Evolutionary conservation across 30 jellyfish, hydroid and myxozoan species (phyloP).

Genomic region (Catostylus mosaicus): DNA sequence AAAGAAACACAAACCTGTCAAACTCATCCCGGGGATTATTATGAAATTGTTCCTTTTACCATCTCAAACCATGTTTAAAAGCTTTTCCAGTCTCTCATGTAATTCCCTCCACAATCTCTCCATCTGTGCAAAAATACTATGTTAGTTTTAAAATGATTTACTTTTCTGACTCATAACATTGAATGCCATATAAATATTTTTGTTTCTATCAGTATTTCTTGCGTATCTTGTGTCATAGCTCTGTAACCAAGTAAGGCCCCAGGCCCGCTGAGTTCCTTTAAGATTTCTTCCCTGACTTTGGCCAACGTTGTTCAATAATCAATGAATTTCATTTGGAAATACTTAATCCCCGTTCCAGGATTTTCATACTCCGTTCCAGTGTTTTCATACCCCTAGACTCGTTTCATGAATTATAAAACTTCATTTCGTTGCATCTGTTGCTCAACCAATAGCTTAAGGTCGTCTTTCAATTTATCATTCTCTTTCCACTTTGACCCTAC

Average conservation of each 20-base stretch:
- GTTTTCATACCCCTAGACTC: slow-evolving; percentile 18
- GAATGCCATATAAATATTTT: neutral
- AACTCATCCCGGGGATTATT: slow-evolving; percentile 1
- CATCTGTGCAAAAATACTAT: slow-evolving; percentile 21
- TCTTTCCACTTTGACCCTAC: too few relatives aligned
- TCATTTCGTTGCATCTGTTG: slow-evolving; percentile 26
- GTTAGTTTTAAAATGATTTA: neutral
- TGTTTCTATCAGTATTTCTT: neutral
- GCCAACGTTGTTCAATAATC: slow-evolving; percentile 20
- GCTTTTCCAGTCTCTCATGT: slow-evolving; percentile 28
- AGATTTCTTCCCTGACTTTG: slow-evolving; percentile 19
- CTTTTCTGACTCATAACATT: neutral
- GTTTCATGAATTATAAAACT: slow-evolving; percentile 9
- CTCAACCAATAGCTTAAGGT: slow-evolving; percentile 9
- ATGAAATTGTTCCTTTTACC: slow-evolving; percentile 4
- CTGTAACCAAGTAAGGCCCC: slow-evolving; percentile 61
- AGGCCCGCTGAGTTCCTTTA: slow-evolving; percentile 55
- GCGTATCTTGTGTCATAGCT: slow-evolving; percentile 37
- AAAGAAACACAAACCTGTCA: too few relatives aligned
- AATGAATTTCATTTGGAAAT: slow-evolving; percentile 14
- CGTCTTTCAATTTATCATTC: slow-evolving; percentile 12
- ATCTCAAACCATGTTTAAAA: slow-evolving; percentile 20
- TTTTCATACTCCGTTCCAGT: slow-evolving; percentile 53
- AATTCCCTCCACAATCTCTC: slow-evolving; percentile 65
- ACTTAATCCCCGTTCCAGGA: slow-evolving; percentile 43